Evolutionary conservation across 2,888 invertebrate genomes (phyloP).

Genomic region (Taenaris catops): DNA sequence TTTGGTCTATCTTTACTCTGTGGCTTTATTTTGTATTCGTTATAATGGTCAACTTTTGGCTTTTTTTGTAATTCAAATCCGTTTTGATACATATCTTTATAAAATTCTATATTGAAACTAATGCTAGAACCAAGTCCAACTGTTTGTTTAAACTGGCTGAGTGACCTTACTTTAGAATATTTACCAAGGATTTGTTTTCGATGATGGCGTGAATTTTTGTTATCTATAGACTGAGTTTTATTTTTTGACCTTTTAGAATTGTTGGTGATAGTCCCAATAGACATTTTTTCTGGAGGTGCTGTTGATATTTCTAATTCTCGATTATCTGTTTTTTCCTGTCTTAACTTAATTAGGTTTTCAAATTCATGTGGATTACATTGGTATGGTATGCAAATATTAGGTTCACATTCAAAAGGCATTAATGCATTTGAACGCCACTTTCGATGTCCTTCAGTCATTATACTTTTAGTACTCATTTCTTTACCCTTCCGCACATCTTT

Average conservation of each 20-base stretch:
- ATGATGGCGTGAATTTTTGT: constrained; percentile 5
- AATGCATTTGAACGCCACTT: constrained; percentile 11
- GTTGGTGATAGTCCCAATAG: constrained; percentile 23
- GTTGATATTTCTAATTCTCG: constrained; percentile 22
- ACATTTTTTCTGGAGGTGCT: constrained; percentile 17
- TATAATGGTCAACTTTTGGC: too few species aligned
- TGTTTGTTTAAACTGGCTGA: constrained; percentile 13
- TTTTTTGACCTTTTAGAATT: constrained; percentile 19
- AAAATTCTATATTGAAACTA: constrained; percentile 30
- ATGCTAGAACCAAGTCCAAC: constrained; percentile 28
- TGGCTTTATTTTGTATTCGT: background rate
- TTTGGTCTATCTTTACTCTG: background rate
- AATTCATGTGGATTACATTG: constrained; percentile 36
- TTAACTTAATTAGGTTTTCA: constrained; percentile 32
- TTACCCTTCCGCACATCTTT: too few species aligned
- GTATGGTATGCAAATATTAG: constrained; percentile 37
- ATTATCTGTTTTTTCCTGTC: constrained; percentile 23
- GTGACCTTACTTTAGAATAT: background rate
- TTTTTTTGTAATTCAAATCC: constrained; percentile 3
- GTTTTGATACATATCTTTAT: constrained; percentile 18
- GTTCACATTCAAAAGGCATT: constrained; percentile 39
- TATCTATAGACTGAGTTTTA: constrained; percentile 17
- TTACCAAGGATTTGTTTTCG: background rate
- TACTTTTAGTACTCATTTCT: constrained; percentile 7
- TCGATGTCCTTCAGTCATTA: constrained; percentile 19